Base-by-base conservation (phyloP, 2,113 vertebrate species). In the Odocoileus virginianus region DNA sequence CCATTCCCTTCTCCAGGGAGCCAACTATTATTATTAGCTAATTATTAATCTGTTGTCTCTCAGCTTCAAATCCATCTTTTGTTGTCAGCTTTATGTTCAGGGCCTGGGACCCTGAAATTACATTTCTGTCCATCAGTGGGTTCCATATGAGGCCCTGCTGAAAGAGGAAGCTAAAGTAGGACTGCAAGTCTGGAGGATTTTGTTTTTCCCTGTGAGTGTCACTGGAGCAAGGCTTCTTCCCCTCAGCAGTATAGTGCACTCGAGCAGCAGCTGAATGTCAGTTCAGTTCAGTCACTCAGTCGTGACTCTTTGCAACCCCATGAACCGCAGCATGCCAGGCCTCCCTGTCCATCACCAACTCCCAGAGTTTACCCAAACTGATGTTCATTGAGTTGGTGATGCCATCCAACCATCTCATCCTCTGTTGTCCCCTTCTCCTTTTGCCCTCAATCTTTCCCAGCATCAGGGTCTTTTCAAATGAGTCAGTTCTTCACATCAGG, bases 401-500 rank as follows among this genome's bases (percentile, higher is more conserved):
- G 67, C 19, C n/a, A 23, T 71, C 2, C 17, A 36, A 12, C 64
- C 17, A 71, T 21, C n/a, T 36, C n/a, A 71, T 71, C n/a, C n/a
- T 71, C n/a, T 71, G 64, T 36, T 0, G 1, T 6, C n/a, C 64
- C 19, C n/a, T 71, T 36, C 64, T 71, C n/a, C n/a, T 71, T 5
- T n/a, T 36, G 17, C 19, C 19, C 1, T 12, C 64, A 36, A 36
- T 71, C 64, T 12, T 36, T 36, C n/a, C n/a, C 17, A 36, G 9
- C 17, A 71, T 36, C n/a, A 36, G n/a, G n/a, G n/a, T 23, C n/a
- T 23, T 71, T 71, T 36, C 64, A 11, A 71, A 36, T 36, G 64
- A 36, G 19, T 71, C 19, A 71, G 19, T n/a, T 71, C 64, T 36
- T 71, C 0, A 0, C 9, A 6, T 36, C 0, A 71, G 9, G 64